Base-by-base conservation (phyloP, 2,888 invertebrate genomes). In the Cephonodes hylas region DNA sequence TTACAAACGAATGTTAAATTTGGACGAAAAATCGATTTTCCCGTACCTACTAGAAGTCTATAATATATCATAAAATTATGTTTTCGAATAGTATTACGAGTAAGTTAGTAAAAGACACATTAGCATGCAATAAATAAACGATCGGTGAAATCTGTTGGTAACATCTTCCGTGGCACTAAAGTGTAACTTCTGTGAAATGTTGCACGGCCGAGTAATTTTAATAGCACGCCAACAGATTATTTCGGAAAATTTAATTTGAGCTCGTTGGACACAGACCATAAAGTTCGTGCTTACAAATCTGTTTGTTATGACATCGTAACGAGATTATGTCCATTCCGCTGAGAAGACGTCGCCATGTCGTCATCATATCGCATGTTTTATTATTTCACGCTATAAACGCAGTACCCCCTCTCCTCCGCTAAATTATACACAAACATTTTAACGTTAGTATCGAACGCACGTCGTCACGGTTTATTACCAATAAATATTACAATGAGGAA, bases 241-340 rank as follows among this genome's bases (percentile, higher is more conserved):
- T 91, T 89, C 92, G 85, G 88, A 90, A 89, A 92, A 92, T 91
- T 92, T 91, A 92, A 91, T 91, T 91, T 91, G 83, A 89, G 91
- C 89, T 89, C 89, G 85, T 92, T 84, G 91, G 91, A 91, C 91
- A 90, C 91, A 89, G 89, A 81, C 81, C 91, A 91, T 92, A 92
- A 92, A 92, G 87, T 89, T 85, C 85, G 79, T 91, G 91, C 91
- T 92, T 91, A 91, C 91, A 91, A 92, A 92, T 91, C 91, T 92
- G 89, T 91, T 91, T 91, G 90, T 92, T 92, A 92, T 89, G 91
- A 88, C 91, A 91, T 91, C 91, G 91, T 92, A 88, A 91, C 89
- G 83, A 87, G 88, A 91, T 92, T 91, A 92, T 91, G 91, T 91
- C 91, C 91, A 82, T 87, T 86, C 79, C 85, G 84, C 81, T 76